phyloP scores from a whole-genome alignment of 2,797 vertebrate genomes.

The Hylomyscus alleni region DNA sequence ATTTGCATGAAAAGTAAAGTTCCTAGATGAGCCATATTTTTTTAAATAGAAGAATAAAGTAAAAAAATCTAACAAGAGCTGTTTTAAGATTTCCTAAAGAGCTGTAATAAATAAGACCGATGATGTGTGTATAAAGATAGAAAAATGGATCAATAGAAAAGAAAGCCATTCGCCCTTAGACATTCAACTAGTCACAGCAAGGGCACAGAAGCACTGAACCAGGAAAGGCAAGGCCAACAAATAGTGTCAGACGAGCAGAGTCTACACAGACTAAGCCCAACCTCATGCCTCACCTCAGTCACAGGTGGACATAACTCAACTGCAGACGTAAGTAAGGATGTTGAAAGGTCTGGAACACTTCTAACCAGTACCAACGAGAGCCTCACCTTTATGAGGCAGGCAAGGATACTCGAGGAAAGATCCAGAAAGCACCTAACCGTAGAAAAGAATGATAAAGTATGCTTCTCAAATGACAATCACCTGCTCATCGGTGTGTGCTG shows the following conservation, averaged over 20 bases:
- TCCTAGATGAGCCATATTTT: conserved; percentile 30
- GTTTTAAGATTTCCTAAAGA: conserved; percentile 25
- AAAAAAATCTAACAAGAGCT: conserved; percentile 25
- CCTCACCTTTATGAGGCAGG: background rate
- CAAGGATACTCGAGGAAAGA: background rate
- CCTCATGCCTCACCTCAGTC: background rate
- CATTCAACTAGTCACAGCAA: conserved; percentile 19
- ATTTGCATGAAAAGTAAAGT: conserved; percentile 45
- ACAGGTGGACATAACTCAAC: background rate
- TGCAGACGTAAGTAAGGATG: background rate
- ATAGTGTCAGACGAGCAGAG: background rate
- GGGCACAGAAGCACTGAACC: background rate
- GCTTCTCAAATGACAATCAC: background rate
- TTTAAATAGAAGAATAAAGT: background rate
- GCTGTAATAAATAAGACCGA: background rate
- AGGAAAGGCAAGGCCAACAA: conserved; percentile 22
- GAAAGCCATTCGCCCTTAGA: background rate
- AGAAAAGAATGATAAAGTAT: background rate
- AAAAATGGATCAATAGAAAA: background rate
- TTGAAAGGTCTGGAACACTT: background rate
- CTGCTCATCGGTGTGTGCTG: background rate
- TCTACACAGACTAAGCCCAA: background rate
- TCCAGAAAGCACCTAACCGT: background rate
- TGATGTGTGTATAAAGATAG: background rate
- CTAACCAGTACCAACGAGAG: background rate